These are phyloP conservation scores for Dasyprocta punctata DNA, from an alignment of 2,113 vertebrate species.

Conservation along the genomic window DNA sequence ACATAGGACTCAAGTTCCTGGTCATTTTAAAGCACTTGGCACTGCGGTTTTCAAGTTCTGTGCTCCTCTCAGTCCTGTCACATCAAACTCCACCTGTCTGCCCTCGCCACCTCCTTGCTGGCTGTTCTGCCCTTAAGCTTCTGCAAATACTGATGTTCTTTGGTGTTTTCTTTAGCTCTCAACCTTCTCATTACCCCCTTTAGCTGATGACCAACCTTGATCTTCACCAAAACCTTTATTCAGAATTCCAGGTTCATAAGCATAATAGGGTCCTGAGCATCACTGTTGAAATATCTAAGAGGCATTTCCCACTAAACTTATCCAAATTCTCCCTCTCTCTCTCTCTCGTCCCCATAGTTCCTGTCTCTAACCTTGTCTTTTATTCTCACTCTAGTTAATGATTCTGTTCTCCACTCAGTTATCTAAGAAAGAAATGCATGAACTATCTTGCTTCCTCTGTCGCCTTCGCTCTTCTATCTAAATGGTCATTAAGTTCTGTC, in stretches of 20 bases:
- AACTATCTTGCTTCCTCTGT: neutral
- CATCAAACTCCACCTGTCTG: accelerated
- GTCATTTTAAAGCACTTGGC: neutral
- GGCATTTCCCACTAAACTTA: neutral
- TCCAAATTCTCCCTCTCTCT: neutral
- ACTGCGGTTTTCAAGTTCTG: neutral
- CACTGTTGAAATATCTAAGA: neutral
- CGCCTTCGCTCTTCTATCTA: neutral
- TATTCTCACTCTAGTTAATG: neutral
- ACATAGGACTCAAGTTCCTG: too few species aligned
- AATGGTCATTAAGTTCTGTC: neutral
- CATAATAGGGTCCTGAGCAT: neutral
- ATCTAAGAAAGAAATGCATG: neutral
- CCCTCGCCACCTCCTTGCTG: accelerated
- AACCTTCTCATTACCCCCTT: neutral
- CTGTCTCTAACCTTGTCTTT: neutral
- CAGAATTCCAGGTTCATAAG: neutral
- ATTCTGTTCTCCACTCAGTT: neutral
- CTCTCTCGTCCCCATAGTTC: neutral
- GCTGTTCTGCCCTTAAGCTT: neutral
- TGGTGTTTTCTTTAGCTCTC: neutral
- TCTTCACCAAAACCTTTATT: neutral
- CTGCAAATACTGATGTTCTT: neutral
- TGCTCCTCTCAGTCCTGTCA: neutral
- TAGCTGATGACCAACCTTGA: neutral